Evolutionary conservation across 2,888 invertebrate species (phyloP).

Genomic region (Rhagium mordax): DNA sequence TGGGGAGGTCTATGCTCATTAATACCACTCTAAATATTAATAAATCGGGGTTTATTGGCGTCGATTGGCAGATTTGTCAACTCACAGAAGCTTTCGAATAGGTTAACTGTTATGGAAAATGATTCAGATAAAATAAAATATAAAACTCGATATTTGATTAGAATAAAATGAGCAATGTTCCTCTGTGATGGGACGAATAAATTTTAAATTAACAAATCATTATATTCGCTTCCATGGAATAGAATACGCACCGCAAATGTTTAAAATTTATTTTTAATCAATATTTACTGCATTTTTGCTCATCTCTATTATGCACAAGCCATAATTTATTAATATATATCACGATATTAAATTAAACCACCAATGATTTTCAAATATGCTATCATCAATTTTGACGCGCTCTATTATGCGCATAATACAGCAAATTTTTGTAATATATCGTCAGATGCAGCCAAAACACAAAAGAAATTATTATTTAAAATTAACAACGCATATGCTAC

Average conservation of each 20-base stretch:
- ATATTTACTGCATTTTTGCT: not conserved
- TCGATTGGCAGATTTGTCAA: no score
- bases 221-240: not conserved
- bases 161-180: not conserved
- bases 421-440: not conserved
- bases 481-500: no score
- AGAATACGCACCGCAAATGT: not conserved
- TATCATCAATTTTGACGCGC: not conserved
- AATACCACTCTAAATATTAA: no score
- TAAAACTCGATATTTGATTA: no score
- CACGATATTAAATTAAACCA: constrained; percentile 10
- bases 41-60: no score
- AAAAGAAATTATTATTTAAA: no score
- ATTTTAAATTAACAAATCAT: constrained; percentile 13
- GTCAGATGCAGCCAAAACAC: no score
- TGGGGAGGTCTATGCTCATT: no score
- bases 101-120: no score
- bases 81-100: no score
- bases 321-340: not conserved
- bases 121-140: no score
- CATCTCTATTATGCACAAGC: constrained; percentile 1
- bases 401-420: not conserved
- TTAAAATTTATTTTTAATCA: constrained; percentile 9
- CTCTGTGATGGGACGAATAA: not conserved
- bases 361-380: not conserved